Conservation (phyloP, 2,797 vertebrate species). For the Danionella dracula region DNA sequence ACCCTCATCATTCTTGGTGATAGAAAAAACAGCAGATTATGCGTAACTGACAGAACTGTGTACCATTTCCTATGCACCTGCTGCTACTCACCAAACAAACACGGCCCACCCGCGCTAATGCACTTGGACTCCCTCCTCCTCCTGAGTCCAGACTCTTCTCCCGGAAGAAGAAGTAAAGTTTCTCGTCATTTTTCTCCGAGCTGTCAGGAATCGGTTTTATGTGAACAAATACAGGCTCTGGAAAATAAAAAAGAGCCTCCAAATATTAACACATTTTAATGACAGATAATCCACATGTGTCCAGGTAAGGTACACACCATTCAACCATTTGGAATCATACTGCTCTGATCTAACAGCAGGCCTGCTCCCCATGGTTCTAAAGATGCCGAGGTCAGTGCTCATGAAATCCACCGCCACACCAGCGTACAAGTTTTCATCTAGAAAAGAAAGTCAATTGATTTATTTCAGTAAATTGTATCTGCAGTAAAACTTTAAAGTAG, state of each 20-base stretch:
- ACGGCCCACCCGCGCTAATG: slow-evolving; percentile 73
- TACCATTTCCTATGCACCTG: slow-evolving; percentile 1
- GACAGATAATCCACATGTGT: slow-evolving; percentile 5
- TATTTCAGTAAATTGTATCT: too few species aligned
- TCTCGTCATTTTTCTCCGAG: slow-evolving; percentile 76
- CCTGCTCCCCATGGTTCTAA: slow-evolving; percentile 75
- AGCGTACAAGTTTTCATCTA: slow-evolving; percentile 76
- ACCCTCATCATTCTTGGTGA: slow-evolving; percentile 82
- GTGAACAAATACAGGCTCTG: slow-evolving; percentile 77
- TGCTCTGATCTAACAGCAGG: slow-evolving; percentile 75
- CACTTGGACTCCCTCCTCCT: slow-evolving; percentile 64
- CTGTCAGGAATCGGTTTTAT: slow-evolving; percentile 78
- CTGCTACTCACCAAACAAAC: slow-evolving; percentile 74
- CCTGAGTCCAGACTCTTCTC: slow-evolving; percentile 75
- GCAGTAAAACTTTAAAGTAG: too few species aligned
- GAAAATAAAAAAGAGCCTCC: slow-evolving; percentile 27
- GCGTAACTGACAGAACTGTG: not conserved
- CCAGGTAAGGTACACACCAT: slow-evolving; percentile 60
- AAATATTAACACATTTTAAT: slow-evolving; percentile 6
- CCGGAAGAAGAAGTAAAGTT: slow-evolving; percentile 80
- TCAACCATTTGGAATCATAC: slow-evolving; percentile 79
- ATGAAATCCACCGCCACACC: slow-evolving; percentile 80
- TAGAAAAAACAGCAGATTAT: not conserved
- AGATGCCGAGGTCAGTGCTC: slow-evolving; percentile 75
- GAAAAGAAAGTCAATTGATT: not conserved